These are phyloP conservation scores for Amblyteles armatorius DNA, from an alignment of 2,888 invertebrate species.

Conservation along the genomic window DNA sequence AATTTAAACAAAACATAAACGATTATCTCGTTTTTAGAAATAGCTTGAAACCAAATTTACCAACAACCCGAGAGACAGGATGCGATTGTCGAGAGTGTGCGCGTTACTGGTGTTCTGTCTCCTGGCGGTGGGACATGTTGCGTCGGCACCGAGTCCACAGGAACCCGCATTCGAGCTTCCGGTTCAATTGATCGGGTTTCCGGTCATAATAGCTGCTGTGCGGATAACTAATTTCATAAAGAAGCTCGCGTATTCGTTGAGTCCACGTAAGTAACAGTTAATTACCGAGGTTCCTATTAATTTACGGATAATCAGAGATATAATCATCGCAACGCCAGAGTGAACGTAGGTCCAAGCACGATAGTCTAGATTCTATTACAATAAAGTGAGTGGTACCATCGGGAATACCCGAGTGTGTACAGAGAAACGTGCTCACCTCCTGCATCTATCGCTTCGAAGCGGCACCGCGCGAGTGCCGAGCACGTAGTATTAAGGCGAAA, in stretches of 20 bases:
- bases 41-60: not conserved
- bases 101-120: conserved; percentile 76
- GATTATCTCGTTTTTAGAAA: not conserved
- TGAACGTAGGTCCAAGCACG: not conserved
- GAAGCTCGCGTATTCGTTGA: conserved; percentile 92
- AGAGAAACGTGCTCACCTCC: conserved; percentile 35
- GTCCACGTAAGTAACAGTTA: conserved; percentile 88
- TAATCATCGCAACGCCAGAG: conserved; percentile 38
- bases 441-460: conserved; percentile 18
- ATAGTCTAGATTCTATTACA: conserved; percentile 8
- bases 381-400: not conserved
- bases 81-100: conserved; percentile 78
- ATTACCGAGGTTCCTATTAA: not conserved
- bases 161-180: conserved; percentile 90
- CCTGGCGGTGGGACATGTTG: conserved; percentile 75
- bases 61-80: conserved; percentile 64
- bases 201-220: conserved; percentile 92
- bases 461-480: conserved; percentile 44
- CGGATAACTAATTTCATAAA: conserved; percentile 93
- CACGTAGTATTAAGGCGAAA: conserved; percentile 72
- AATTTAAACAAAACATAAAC: not conserved
- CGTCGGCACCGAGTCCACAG: conserved; percentile 81
- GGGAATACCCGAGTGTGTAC: conserved; percentile 33
- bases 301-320: conserved; percentile 39
- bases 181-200: conserved; percentile 94